Evolutionary conservation across 2,888 invertebrate species (phyloP).

Genomic region (Lasioglossum figueresi): DNA sequence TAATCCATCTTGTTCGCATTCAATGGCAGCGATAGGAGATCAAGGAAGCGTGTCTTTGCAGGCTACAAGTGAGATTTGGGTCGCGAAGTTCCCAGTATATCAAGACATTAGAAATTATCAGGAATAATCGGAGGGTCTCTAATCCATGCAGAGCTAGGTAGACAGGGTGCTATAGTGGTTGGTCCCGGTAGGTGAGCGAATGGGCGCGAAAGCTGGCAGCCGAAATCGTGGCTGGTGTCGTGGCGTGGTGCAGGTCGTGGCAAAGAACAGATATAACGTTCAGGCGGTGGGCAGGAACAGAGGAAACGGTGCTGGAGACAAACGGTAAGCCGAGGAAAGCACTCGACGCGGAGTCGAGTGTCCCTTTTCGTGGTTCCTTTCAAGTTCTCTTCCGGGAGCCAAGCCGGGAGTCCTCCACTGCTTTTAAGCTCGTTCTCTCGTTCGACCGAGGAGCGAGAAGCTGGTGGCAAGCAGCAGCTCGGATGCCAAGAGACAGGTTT

Average conservation of each 20-base stretch:
- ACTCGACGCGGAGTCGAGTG: slow-evolving; percentile 76
- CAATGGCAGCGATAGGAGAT: too few species aligned
- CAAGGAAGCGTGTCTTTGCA: neutral
- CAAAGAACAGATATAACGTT: slow-evolving; percentile 30
- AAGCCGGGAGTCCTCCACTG: slow-evolving; percentile 70
- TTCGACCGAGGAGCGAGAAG: slow-evolving; percentile 46
- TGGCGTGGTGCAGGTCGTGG: neutral
- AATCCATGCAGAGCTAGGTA: neutral
- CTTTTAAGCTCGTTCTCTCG: slow-evolving; percentile 76
- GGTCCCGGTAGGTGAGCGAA: slow-evolving; percentile 26
- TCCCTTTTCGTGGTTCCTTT: slow-evolving; percentile 80
- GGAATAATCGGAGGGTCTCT: neutral
- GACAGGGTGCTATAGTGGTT: slow-evolving; percentile 12
- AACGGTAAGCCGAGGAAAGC: slow-evolving; percentile 78
- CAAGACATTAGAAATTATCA: neutral
- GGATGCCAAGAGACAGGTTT: slow-evolving; percentile 64
- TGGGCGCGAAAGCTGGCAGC: slow-evolving; percentile 50
- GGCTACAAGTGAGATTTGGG: neutral
- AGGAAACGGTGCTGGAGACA: slow-evolving; percentile 68
- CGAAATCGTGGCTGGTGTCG: slow-evolving; percentile 37
- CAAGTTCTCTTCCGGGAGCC: slow-evolving; percentile 76
- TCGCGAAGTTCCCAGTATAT: neutral
- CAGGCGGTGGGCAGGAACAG: slow-evolving; percentile 11
- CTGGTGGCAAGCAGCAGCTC: slow-evolving; percentile 38
- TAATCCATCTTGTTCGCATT: neutral